A percentile compares a stretch with the other conserved stretches of the same genome.
Conservation (phyloP, 1,140 invertebrate species). For the Ceratina australensis region DNA sequence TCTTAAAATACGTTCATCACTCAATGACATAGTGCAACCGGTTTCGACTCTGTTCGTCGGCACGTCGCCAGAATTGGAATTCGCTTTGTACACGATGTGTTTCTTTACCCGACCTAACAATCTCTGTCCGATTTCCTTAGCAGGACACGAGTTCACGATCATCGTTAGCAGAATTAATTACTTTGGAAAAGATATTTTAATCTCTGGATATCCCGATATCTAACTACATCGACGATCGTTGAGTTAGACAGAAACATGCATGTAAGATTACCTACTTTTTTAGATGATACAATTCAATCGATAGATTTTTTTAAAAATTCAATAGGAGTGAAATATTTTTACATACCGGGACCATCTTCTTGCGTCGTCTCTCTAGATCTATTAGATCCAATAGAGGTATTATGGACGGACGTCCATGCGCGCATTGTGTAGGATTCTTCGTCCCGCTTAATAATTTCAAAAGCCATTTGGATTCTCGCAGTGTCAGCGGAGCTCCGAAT, state of each 20-base stretch:
- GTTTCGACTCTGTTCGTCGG: constrained; percentile 83
- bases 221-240: constrained; percentile 43
- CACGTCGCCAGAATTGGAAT: constrained; percentile 86
- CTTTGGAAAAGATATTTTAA: constrained; percentile 77
- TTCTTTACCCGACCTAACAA: constrained; percentile 80
- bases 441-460: constrained; percentile 68
- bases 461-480: constrained; percentile 68
- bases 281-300: no score
- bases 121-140: constrained; percentile 77
- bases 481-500: constrained; percentile 73
- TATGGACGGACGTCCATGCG: constrained; percentile 76
- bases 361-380: constrained; percentile 48
- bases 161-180: constrained; percentile 76
- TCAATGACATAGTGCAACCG: constrained; percentile 80
- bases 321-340: neutral
- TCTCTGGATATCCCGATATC: constrained; percentile 72
- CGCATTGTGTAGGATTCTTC: constrained; percentile 74
- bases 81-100: constrained; percentile 85
- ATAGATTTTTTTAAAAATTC: no score
- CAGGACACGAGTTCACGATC: constrained; percentile 74
- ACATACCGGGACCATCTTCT: constrained; percentile 18
- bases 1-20: constrained; percentile 79
- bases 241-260: neutral
- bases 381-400: constrained; percentile 73
- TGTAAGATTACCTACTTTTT: no score